Percentiles rank a stretch among this genome's conserved stretches.
These are phyloP conservation scores for Chorisops tibialis DNA, from an alignment of 2,888 invertebrate genomes.

Conservation along the genomic window DNA sequence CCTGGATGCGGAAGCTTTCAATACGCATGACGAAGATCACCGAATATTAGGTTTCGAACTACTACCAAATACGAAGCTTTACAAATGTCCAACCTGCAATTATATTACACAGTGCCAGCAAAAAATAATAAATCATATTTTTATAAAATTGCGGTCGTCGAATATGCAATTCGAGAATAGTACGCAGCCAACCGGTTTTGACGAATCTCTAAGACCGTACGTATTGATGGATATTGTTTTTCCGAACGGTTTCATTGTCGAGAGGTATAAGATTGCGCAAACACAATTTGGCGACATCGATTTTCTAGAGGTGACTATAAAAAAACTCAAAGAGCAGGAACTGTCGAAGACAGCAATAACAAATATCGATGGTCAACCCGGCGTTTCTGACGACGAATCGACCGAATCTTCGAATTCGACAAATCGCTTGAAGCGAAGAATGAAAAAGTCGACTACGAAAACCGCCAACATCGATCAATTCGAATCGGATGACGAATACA, in stretches of 20 bases:
- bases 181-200: conserved; percentile 36
- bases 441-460: neutral
- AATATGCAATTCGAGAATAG: conserved; percentile 37
- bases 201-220: neutral
- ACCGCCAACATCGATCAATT: conserved; percentile 21
- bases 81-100: conserved; percentile 54
- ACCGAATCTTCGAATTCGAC: neutral
- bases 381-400: neutral
- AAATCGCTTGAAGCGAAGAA: neutral
- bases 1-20: neutral
- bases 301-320: conserved; percentile 33
- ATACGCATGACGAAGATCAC: neutral
- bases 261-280: conserved; percentile 39
- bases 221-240: conserved; percentile 41
- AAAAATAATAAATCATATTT: conserved; percentile 50
- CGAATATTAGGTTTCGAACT: neutral
- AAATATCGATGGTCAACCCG: conserved; percentile 36
- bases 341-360: conserved; percentile 40
- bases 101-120: conserved; percentile 45
- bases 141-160: conserved; percentile 36
- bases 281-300: conserved; percentile 38
- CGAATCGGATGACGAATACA: conserved; percentile 26
- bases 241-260: conserved; percentile 44
- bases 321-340: neutral
- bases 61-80: conserved; percentile 44